Percentiles rank a stretch among this genome's conserved stretches.
Conservation (phyloP, 2,797 vertebrate genomes). For the Pantherophis alleghaniensis region DNA sequence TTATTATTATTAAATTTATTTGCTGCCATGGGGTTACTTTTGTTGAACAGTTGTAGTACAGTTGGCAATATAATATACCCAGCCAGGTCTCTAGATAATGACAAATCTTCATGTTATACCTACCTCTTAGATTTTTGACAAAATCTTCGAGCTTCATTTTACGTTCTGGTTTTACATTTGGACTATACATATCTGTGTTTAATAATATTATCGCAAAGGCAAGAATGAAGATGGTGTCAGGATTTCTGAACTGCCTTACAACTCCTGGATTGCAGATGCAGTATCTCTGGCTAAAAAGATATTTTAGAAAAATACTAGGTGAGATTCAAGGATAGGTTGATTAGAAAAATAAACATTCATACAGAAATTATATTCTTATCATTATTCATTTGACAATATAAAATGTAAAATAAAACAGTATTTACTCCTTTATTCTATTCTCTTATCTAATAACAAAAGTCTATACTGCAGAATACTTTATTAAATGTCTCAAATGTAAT, state of each 20-base stretch:
- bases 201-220: constrained; percentile 96
- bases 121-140: constrained; percentile 94
- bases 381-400: not conserved
- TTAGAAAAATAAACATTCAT: constrained; percentile 6
- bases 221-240: constrained; percentile 97
- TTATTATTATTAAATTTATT: not conserved
- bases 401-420: not conserved
- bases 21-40: not conserved
- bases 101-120: constrained; percentile 11
- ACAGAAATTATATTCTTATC: not conserved
- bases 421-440: not conserved
- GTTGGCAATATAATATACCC: not conserved
- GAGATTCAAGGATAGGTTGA: constrained; percentile 21
- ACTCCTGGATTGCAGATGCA: constrained; percentile 97
- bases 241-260: constrained; percentile 94
- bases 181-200: constrained; percentile 99
- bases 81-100: not conserved
- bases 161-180: constrained; percentile 94
- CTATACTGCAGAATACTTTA: not conserved
- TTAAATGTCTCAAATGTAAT: not conserved
- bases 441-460: not conserved
- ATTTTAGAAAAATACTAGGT: constrained; percentile 22
- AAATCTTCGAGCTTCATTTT: constrained; percentile 99
- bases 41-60: not conserved
- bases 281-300: constrained; percentile 84